Percentiles rank a stretch among this genome's conserved stretches.
These are phyloP conservation scores for Pseudoatta argentina DNA, from an alignment of 1,140 invertebrate genomes.

Conservation along the genomic window DNA sequence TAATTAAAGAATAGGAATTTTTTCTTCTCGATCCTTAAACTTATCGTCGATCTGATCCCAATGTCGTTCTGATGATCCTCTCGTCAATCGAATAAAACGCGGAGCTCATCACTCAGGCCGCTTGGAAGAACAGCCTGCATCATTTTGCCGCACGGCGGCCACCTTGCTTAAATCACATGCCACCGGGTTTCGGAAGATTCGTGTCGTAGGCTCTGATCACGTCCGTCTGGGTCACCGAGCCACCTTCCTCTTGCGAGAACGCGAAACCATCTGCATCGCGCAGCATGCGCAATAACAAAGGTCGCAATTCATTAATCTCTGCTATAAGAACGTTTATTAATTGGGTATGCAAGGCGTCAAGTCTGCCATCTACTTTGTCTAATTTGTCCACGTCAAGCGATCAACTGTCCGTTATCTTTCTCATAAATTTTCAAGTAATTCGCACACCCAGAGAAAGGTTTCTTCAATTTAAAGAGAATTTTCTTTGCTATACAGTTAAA, in stretches of 20 bases:
- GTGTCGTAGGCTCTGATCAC: conserved; percentile 97
- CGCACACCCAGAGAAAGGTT: no score
- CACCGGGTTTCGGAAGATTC: conserved; percentile 93
- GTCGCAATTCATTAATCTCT: conserved; percentile 70
- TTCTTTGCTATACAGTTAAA: no score
- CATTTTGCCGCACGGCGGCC: not conserved
- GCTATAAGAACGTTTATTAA: conserved; percentile 47
- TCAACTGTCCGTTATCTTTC: not conserved
- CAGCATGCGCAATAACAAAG: conserved; percentile 75
- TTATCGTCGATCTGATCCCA: not conserved
- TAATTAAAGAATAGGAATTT: conserved; percentile 17
- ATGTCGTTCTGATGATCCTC: conserved; percentile 3
- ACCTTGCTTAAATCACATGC: conserved; percentile 87
- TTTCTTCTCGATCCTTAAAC: conserved; percentile 4
- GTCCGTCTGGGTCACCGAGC: conserved; percentile 96
- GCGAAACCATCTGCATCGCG: conserved; percentile 96
- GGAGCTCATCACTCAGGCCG: conserved; percentile 6
- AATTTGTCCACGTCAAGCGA: conserved; percentile 13
- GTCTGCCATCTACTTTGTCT: not conserved
- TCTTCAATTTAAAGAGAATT: no score
- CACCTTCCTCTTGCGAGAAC: conserved; percentile 99
- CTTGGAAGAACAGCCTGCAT: conserved; percentile 33
- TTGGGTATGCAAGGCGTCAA: conserved; percentile 1
- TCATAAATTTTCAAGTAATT: not conserved
- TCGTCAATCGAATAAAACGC: conserved; percentile 22